Percentiles rank a stretch among this genome's conserved stretches.
Evolutionary conservation across 1,140 invertebrate species (phyloP).

Genomic region (Galendromus occidentalis): DNA sequence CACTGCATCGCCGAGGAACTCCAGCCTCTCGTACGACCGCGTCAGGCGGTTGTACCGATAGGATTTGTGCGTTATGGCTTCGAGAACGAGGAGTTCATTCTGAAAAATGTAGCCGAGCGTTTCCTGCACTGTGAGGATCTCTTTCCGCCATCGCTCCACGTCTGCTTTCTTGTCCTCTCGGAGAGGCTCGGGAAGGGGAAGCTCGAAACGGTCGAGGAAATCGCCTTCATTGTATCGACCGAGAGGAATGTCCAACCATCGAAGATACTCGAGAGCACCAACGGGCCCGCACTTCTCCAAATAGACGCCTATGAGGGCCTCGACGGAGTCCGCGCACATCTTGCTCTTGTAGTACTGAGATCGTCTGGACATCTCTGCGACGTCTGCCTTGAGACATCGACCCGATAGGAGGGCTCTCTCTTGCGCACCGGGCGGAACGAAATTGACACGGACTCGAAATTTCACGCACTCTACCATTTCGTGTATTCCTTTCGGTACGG

Average conservation of each 20-base stretch:
- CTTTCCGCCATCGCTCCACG: background rate
- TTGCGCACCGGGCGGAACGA: background rate
- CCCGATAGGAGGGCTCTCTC: background rate
- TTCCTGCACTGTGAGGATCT: slow-evolving; percentile 31
- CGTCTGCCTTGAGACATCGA: background rate
- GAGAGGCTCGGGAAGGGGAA: background rate
- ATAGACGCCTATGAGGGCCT: slow-evolving; percentile 64
- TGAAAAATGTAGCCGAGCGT: slow-evolving; percentile 44
- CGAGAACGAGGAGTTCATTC: slow-evolving; percentile 32
- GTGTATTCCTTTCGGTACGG: background rate
- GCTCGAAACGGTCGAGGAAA: background rate
- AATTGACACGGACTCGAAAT: background rate
- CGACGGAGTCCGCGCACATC: slow-evolving; percentile 54
- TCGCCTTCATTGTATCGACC: background rate
- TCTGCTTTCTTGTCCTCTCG: background rate
- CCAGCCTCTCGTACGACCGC: slow-evolving; percentile 35
- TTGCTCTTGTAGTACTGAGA: slow-evolving; percentile 26
- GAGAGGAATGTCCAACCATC: slow-evolving; percentile 38
- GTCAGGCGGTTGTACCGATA: slow-evolving; percentile 35
- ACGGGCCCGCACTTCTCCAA: slow-evolving; percentile 34
- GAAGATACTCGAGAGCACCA: slow-evolving; percentile 41
- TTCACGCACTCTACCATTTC: background rate
- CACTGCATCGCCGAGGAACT: slow-evolving; percentile 42
- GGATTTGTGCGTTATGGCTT: slow-evolving; percentile 37
- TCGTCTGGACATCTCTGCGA: background rate